A percentile compares a stretch with the other conserved stretches of the same genome.
Evolutionary conservation across 2,113 vertebrate species (phyloP).

Genomic region (Nipponia nippon): DNA sequence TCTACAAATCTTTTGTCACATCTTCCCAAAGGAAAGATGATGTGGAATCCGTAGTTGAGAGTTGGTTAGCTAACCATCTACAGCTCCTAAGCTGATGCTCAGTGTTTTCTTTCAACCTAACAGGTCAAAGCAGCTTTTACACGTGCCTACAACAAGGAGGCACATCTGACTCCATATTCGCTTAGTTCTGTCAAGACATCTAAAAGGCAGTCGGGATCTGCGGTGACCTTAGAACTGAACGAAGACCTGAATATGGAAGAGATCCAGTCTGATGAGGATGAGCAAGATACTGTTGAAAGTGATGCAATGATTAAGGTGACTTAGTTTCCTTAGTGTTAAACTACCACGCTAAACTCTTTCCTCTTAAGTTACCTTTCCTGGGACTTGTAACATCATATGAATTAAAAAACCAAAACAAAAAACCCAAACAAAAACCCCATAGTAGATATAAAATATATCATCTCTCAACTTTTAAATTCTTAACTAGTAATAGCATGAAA

Average conservation of each 20-base stretch:
- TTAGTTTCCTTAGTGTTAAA: background rate
- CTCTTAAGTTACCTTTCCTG: background rate
- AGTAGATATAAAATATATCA: background rate
- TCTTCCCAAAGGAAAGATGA: background rate
- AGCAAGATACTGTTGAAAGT: constrained; percentile 72
- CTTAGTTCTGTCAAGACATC: constrained; percentile 80
- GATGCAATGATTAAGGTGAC: constrained; percentile 97
- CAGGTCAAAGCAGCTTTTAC: constrained; percentile 97
- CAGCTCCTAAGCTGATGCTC: background rate
- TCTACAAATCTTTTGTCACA: background rate
- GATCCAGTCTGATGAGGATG: constrained; percentile 76
- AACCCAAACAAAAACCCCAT: no score
- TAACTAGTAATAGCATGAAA: background rate
- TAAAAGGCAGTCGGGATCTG: constrained; percentile 61
- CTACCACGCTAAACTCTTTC: background rate
- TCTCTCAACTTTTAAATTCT: background rate
- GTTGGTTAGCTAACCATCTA: background rate
- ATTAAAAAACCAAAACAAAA: background rate
- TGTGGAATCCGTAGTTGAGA: background rate
- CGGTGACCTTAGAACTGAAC: constrained; percentile 54
- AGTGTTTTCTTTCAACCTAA: background rate
- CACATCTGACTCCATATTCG: constrained; percentile 88
- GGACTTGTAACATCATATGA: background rate
- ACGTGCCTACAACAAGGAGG: constrained; percentile 89
- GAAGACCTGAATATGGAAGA: constrained; percentile 69